A percentile compares a stretch with the other conserved stretches of the same genome.
phyloP scores from a whole-genome alignment of 2,888 invertebrate species.

The Noctua fimbriata region DNA sequence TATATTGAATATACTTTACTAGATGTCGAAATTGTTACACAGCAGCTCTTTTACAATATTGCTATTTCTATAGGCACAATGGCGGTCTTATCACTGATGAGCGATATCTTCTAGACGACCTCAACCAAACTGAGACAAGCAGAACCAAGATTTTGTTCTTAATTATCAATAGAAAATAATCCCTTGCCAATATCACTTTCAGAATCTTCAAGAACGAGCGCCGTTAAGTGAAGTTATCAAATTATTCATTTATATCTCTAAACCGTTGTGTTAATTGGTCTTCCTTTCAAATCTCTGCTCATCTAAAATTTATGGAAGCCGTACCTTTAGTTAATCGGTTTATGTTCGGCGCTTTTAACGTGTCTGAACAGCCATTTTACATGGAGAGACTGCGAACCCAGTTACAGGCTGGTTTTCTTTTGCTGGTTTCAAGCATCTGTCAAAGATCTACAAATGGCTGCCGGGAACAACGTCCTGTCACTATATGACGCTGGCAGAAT shows the following conservation, averaged over 20 bases:
- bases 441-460: not conserved
- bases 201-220: conserved; percentile 5
- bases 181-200: not conserved
- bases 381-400: not conserved
- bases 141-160: not conserved
- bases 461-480: not conserved
- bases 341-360: conserved; percentile 16
- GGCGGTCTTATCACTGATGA: not conserved
- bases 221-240: conserved; percentile 15
- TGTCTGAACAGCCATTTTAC: not conserved
- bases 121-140: not conserved
- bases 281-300: conserved; percentile 14
- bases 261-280: conserved; percentile 30
- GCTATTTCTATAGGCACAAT: not conserved
- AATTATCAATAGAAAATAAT: not conserved
- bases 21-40: not conserved
- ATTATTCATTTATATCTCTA: conserved; percentile 8
- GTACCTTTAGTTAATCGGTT: conserved; percentile 15
- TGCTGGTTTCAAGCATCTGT: not conserved
- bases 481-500: too few relatives aligned
- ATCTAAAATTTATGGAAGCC: conserved; percentile 26
- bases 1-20: not conserved
- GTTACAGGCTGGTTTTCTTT: not conserved
- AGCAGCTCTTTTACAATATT: not conserved
- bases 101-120: not conserved